Conservation (phyloP, 2,113 vertebrate species). For the Callipepla californica region DNA sequence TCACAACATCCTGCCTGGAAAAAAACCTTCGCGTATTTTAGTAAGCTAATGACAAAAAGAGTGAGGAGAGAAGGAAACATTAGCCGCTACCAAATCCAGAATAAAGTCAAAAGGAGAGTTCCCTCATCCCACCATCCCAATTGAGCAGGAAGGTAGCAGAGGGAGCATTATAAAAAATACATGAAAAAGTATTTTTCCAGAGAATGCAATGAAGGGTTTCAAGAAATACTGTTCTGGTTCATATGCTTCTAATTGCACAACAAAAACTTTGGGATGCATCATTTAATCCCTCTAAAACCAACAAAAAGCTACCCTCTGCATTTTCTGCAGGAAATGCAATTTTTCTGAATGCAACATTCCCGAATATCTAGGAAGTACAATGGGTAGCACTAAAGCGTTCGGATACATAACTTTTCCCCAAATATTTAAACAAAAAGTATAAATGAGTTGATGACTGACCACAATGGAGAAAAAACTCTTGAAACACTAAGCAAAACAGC, state of each 20-base stretch:
- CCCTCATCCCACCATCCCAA: neutral
- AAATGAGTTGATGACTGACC: neutral
- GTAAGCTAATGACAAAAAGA: neutral
- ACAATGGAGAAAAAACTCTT: neutral
- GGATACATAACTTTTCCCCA: neutral
- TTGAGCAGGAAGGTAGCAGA: neutral
- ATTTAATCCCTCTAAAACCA: neutral
- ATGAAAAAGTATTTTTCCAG: neutral
- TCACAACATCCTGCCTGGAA: neutral
- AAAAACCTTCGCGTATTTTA: fast-evolving
- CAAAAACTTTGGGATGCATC: neutral
- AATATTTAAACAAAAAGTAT: neutral
- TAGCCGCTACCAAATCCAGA: neutral
- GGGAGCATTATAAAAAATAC: neutral
- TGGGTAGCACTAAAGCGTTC: neutral
- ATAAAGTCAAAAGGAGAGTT: neutral
- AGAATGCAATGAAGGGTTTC: neutral
- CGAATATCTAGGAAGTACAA: neutral
- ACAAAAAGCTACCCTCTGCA: neutral
- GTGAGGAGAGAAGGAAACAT: neutral
- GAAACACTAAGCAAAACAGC: neutral
- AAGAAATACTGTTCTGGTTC: neutral
- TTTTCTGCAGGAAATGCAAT: neutral
- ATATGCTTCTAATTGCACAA: fast-evolving
- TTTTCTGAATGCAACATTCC: neutral